Percentiles rank a stretch among this genome's conserved stretches.
Conservation (phyloP, 2,888 invertebrate genomes). For the Eupithecia tripunctaria region DNA sequence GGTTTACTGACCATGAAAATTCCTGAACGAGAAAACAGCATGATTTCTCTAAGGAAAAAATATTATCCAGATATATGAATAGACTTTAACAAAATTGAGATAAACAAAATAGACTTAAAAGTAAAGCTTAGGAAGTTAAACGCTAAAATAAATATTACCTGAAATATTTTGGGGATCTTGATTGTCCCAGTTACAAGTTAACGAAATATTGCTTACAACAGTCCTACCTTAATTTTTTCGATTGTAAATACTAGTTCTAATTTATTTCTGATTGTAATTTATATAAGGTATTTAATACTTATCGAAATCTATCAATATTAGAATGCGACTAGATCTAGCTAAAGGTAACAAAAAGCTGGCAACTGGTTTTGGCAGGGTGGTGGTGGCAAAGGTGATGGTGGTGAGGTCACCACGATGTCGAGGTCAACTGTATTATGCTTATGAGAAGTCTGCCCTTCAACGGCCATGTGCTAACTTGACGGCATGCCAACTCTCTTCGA, state of each 20-base stretch:
- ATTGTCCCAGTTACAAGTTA: not conserved
- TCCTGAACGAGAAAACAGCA: not conserved
- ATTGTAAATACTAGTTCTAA: too few species aligned
- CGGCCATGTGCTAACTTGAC: constrained; percentile 41
- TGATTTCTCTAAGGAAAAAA: not conserved
- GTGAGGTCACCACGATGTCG: constrained; percentile 55
- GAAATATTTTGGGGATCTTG: not conserved
- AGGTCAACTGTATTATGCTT: constrained; percentile 54
- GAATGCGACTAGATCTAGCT: not conserved
- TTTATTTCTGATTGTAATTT: too few species aligned
- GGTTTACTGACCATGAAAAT: not conserved
- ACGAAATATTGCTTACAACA: too few species aligned
- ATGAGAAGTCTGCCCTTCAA: constrained; percentile 49
- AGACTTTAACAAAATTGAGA: not conserved
- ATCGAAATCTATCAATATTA: not conserved
- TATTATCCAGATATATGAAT: not conserved
- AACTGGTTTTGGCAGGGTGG: constrained; percentile 38
- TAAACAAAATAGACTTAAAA: not conserved
- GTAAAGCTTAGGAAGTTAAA: not conserved
- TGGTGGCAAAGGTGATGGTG: constrained; percentile 56
- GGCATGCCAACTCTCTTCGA: constrained; percentile 40
- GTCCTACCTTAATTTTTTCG: too few species aligned
- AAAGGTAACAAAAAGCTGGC: constrained; percentile 40
- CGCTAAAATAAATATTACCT: not conserved
- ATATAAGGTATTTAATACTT: too few species aligned